Evolutionary conservation across 2,888 invertebrate genomes (phyloP).

Genomic region (Caenorhabditis virilis): DNA sequence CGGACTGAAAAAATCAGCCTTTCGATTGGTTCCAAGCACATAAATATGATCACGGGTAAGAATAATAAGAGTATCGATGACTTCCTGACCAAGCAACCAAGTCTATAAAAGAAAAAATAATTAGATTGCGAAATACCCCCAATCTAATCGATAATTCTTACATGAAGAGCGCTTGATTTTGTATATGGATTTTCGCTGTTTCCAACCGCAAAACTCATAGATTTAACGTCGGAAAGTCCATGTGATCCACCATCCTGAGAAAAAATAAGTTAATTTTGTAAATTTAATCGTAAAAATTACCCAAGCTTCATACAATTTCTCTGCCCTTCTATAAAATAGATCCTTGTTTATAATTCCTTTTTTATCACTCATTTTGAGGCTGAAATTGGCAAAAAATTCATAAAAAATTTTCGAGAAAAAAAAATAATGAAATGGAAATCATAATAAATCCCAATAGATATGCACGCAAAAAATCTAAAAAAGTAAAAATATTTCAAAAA

Average conservation of each 20-base stretch:
- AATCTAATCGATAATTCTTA: conserved; percentile 70
- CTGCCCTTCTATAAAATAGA: conserved; percentile 41
- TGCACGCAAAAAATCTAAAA: neutral
- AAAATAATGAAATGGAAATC: too few species aligned
- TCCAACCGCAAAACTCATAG: conserved; percentile 87
- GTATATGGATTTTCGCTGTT: conserved; percentile 93
- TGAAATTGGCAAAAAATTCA: neutral
- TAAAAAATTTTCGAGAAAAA: neutral
- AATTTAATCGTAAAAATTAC: conserved; percentile 29
- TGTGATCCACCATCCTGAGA: conserved; percentile 66
- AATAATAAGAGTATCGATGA: conserved; percentile 92
- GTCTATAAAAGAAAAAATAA: conserved; percentile 74
- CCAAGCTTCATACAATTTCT: conserved; percentile 57
- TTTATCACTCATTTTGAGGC: conserved; percentile 2
- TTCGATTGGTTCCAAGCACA: conserved; percentile 94
- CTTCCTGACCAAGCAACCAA: conserved; percentile 95
- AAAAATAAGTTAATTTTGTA: conserved; percentile 1
- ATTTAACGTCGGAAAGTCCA: conserved; percentile 79
- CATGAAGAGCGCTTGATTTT: conserved; percentile 93
- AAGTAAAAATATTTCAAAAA: neutral
- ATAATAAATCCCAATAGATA: too few species aligned
- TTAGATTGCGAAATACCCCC: too few species aligned
- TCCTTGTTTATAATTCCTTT: conserved; percentile 35
- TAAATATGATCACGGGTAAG: conserved; percentile 83
- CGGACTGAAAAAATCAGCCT: conserved; percentile 91